Evolutionary conservation across 2,113 vertebrate genomes (phyloP).

Genomic region (Trematocara variabile): DNA sequence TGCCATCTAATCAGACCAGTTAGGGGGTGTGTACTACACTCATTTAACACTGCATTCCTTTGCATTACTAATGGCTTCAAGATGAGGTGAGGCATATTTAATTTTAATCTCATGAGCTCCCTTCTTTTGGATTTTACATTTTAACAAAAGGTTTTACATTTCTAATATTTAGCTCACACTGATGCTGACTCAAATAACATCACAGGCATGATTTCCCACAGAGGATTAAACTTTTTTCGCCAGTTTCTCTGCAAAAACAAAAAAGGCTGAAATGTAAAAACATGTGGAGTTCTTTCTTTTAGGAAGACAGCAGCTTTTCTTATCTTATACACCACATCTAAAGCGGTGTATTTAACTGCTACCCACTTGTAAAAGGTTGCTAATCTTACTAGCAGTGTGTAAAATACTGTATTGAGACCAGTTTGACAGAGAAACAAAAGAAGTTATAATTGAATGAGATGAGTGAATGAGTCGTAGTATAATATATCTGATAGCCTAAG

Average conservation of each 20-base stretch:
- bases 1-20: background rate
- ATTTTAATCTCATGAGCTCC: background rate
- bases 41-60: background rate
- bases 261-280: background rate
- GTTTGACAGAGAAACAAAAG: background rate
- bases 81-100: background rate
- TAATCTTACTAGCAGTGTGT: background rate
- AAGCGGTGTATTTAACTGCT: background rate
- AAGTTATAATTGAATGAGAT: background rate
- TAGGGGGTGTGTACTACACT: background rate
- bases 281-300: background rate
- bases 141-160: background rate
- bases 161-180: background rate
- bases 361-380: background rate
- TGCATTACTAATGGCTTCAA: background rate
- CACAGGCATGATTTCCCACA: background rate
- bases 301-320: background rate
- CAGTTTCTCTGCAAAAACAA: background rate
- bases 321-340: background rate
- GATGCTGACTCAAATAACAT: background rate
- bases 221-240: background rate
- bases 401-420: background rate
- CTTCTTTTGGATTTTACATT: background rate
- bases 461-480: background rate
- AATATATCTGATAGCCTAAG: background rate